Percentiles rank a stretch among this genome's conserved stretches.
These are phyloP conservation scores for Channa maculata DNA, from an alignment of 2,113 vertebrate species.

Conservation along the genomic window DNA sequence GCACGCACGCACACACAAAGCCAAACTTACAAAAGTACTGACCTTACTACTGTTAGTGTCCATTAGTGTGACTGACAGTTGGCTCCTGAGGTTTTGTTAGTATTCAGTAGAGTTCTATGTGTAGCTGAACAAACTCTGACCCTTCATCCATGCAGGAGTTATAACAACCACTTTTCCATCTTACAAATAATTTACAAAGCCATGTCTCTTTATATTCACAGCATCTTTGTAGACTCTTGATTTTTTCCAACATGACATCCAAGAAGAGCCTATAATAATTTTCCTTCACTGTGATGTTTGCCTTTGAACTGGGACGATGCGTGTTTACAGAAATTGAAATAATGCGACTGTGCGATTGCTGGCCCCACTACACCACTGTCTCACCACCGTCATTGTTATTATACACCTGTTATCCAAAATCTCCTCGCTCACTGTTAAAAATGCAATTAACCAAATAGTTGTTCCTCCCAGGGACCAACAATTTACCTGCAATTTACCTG, in stretches of 20 bases:
- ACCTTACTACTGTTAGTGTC: slow-evolving; percentile 49
- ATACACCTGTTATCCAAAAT: slow-evolving; percentile 57
- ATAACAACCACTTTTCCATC: background rate
- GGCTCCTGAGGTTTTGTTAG: slow-evolving; percentile 42
- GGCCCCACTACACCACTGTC: slow-evolving; percentile 11
- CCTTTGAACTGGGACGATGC: slow-evolving; percentile 9
- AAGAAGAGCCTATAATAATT: background rate
- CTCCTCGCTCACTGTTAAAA: slow-evolving; percentile 48
- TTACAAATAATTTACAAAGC: slow-evolving; percentile 23
- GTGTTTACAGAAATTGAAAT: slow-evolving; percentile 29
- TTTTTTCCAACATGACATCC: background rate
- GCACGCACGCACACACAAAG: background rate
- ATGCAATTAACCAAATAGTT: slow-evolving; percentile 68
- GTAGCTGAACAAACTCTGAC: slow-evolving; percentile 20
- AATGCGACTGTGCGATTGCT: slow-evolving; percentile 23
- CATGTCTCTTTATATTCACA: slow-evolving; percentile 17
- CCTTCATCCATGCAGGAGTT: slow-evolving; percentile 27
- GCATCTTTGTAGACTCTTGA: background rate
- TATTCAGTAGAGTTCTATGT: slow-evolving; percentile 33
- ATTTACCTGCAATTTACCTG: slow-evolving; percentile 75
- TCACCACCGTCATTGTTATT: slow-evolving; percentile 20
- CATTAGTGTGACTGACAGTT: slow-evolving; percentile 63
- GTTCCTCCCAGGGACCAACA: slow-evolving; percentile 56
- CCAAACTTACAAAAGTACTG: background rate
- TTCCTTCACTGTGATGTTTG: slow-evolving; percentile 16